A percentile compares a stretch with the other conserved stretches of the same genome.
Conservation (phyloP, 2,888 invertebrate species). For the Pecten maximus region DNA sequence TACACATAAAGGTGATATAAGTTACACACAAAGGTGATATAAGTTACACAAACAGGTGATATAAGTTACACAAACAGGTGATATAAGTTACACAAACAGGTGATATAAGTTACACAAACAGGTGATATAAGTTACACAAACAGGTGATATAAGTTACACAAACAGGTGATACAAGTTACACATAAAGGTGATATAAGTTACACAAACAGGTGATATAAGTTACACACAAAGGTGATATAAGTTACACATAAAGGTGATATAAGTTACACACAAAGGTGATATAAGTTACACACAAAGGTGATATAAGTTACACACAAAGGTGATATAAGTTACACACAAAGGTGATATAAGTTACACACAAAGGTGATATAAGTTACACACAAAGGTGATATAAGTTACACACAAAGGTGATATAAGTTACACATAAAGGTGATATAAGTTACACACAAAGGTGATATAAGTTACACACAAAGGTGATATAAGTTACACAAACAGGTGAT, state of each 20-base stretch:
- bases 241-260: too few relatives aligned
- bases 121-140: neutral
- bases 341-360: neutral
- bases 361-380: too few relatives aligned
- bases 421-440: too few relatives aligned
- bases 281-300: too few relatives aligned
- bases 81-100: neutral
- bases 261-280: neutral
- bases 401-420: neutral
- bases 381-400: neutral
- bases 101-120: too few relatives aligned
- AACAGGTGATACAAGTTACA: neutral
- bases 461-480: too few relatives aligned
- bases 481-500: neutral
- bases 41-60: neutral
- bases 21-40: too few relatives aligned
- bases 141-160: too few relatives aligned
- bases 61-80: too few relatives aligned
- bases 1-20: neutral
- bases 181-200: neutral
- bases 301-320: neutral
- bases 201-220: too few relatives aligned
- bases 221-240: neutral
- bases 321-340: too few relatives aligned
- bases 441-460: neutral